These are phyloP conservation scores for Solenodon paradoxus DNA, from an alignment of 2,113 vertebrate genomes.

Conservation along the genomic window DNA sequence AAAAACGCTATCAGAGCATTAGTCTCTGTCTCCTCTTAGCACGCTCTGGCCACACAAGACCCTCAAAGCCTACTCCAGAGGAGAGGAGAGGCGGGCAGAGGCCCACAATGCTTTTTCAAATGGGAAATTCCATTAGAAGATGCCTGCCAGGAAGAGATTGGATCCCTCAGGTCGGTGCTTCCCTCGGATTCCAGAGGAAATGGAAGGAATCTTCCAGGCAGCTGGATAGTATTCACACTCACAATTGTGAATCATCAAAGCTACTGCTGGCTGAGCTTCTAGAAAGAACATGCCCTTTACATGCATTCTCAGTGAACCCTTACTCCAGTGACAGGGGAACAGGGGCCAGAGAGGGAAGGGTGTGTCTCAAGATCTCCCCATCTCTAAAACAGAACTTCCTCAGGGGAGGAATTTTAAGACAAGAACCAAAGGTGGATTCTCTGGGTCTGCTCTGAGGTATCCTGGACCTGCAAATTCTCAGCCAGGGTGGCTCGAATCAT, in stretches of 20 bases:
- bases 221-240: no score
- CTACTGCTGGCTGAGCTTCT: background rate
- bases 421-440: no score
- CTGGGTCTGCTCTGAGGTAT: no score
- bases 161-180: accelerated
- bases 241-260: background rate
- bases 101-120: background rate
- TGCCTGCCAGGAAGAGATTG: no score
- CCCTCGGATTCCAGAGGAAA: background rate
- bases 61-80: background rate
- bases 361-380: background rate
- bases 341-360: no score
- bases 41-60: background rate
- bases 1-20: background rate
- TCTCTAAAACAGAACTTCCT: background rate
- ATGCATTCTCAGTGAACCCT: background rate
- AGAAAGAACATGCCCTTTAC: background rate
- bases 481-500: background rate
- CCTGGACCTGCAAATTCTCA: background rate
- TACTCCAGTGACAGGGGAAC: background rate
- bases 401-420: background rate
- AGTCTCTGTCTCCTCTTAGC: background rate
- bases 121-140: background rate
- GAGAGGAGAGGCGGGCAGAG: background rate
- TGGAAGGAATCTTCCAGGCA: background rate